Evolutionary conservation across 2,888 invertebrate genomes (phyloP).

Genomic region (Apodemia mormo): DNA sequence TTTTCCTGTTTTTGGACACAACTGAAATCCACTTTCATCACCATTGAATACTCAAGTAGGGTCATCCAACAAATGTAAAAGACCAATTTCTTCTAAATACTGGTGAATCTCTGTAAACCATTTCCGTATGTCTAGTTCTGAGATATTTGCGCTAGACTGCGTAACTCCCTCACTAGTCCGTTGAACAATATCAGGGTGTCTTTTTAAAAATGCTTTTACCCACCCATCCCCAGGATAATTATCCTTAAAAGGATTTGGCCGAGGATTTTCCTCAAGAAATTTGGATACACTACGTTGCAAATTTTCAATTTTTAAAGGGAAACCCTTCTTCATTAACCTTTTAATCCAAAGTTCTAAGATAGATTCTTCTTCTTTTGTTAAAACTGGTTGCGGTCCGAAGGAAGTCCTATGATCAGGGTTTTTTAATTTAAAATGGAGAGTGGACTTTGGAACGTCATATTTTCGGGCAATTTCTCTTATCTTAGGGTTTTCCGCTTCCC

Average conservation of each 20-base stretch:
- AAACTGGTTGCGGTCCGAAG: constrained; percentile 26
- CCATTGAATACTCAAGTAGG: too few species aligned
- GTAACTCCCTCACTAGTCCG: constrained; percentile 24
- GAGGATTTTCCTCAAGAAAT: constrained; percentile 22
- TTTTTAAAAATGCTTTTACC: constrained; percentile 2
- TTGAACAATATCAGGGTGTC: background rate
- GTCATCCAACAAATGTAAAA: background rate
- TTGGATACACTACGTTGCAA: background rate
- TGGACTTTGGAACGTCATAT: constrained; percentile 30
- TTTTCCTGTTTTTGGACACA: constrained; percentile 33
- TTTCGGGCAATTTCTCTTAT: constrained; percentile 31
- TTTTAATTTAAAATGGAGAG: constrained; percentile 28
- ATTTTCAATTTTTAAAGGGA: constrained; percentile 28
- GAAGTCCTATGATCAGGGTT: constrained; percentile 23
- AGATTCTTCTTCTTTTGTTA: constrained; percentile 19
- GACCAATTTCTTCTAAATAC: constrained; percentile 30
- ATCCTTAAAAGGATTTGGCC: constrained; percentile 28
- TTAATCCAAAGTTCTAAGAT: constrained; percentile 25
- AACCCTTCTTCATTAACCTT: constrained; percentile 23
- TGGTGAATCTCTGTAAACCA: constrained; percentile 29
- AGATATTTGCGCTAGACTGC: constrained; percentile 24
- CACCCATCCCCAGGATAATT: constrained; percentile 28
- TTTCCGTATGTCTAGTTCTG: constrained; percentile 25
- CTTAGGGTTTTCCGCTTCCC: too few species aligned
- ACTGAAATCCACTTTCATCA: too few species aligned